Evolutionary conservation across 2,888 invertebrate genomes (phyloP), one percentile per base, ranked within the genome.

Genomic region (Diarsia brunnea): DNA sequence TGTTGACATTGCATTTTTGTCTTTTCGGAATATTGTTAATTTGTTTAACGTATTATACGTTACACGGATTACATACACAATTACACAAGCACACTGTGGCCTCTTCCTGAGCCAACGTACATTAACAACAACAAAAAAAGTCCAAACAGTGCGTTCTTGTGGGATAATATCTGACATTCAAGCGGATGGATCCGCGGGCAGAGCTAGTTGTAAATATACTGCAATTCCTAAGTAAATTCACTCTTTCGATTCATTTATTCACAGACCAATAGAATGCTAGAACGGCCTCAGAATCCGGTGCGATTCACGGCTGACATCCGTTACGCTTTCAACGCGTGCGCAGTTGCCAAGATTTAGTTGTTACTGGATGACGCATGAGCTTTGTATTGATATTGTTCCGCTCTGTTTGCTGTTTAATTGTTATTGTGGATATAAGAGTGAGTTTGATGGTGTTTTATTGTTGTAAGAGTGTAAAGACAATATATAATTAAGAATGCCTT

Each of bases 251-350:
- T 14, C 60, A 60, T 65, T 64, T n/a, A 55, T 61, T 60, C 51
- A 38, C 31, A 69, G 43, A 65, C 19, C 64, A 75, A 80, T 72
- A 71, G 68, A 67, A 72, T 64, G 61, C 68, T 64, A 81, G 69
- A 87, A 43, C 21, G 63, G 68, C 45, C 74, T n/a, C 60, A 82
- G 74, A 85, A 79, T 79, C 69, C 43, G 75, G 31, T 53, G 61
- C 68, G 47, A 65, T 75, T 60, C 45, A 55, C 72, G 78, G 65
- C 75, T 81, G 68, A 73, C 81, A 89, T 91, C 86, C 90, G 92
- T 92, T 89, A 88, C 92, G 92, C 92, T 92, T 92, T 92, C 92
- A 60, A 69, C 85, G 84, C 84, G 86, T 89, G 87, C 82, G 72
- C 72, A 73, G 65, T 43, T 64, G n/a, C 82, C 8, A 66, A 75